These are phyloP conservation scores for Austrofundulus limnaeus DNA, from an alignment of 2,113 vertebrate species.

Conservation along the genomic window DNA sequence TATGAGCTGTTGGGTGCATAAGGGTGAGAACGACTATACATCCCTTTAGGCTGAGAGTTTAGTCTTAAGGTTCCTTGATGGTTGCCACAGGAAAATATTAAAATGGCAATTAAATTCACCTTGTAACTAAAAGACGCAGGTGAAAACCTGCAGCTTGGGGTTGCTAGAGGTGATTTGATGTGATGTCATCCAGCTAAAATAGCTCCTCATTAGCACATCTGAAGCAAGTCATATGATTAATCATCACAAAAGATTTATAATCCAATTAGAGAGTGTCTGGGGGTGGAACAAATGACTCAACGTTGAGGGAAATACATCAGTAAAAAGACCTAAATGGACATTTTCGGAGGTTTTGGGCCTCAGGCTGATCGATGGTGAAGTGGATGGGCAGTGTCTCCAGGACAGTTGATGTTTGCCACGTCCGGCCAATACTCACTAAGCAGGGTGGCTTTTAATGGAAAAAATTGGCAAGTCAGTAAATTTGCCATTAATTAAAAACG, in stretches of 20 bases:
- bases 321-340: slow-evolving; percentile 42
- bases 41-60: background rate
- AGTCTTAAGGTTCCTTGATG: slow-evolving; percentile 14
- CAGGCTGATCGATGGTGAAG: slow-evolving; percentile 58
- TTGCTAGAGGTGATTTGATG: slow-evolving; percentile 63
- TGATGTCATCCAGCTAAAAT: slow-evolving; percentile 73
- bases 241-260: slow-evolving; percentile 71
- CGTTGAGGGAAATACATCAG: slow-evolving; percentile 69
- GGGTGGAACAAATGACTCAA: slow-evolving; percentile 67
- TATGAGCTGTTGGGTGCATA: slow-evolving; percentile 13
- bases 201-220: slow-evolving; percentile 75
- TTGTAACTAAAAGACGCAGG: slow-evolving; percentile 22
- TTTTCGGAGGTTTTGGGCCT: slow-evolving; percentile 39
- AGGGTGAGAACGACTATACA: background rate
- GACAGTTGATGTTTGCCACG: slow-evolving; percentile 36
- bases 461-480: slow-evolving; percentile 33
- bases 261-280: slow-evolving; percentile 74
- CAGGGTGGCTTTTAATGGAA: slow-evolving; percentile 13
- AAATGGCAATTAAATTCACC: slow-evolving; percentile 30
- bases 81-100: background rate
- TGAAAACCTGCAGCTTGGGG: slow-evolving; percentile 27
- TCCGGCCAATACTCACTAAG: slow-evolving; percentile 31
- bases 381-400: slow-evolving; percentile 30
- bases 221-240: slow-evolving; percentile 70
- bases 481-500: slow-evolving; percentile 41